Conservation (phyloP, 2,888 invertebrate species). For the Ochropacha duplaris region DNA sequence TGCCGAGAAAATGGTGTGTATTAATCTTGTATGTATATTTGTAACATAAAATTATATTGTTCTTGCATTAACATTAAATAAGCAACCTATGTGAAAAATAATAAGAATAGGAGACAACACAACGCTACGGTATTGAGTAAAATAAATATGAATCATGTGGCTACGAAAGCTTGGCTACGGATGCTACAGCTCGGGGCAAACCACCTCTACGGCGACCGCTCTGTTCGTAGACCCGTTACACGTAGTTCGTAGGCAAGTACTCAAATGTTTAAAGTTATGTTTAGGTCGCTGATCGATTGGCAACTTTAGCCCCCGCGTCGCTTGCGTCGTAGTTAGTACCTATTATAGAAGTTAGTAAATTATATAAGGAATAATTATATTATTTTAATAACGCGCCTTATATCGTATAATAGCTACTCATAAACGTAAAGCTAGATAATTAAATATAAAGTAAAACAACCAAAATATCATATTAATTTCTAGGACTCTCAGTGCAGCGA, state of each 20-base stretch:
- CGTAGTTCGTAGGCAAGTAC: neutral
- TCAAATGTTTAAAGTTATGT: neutral
- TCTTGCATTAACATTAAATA: slow-evolving; percentile 4
- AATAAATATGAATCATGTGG: neutral
- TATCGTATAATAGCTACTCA: neutral
- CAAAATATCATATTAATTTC: slow-evolving; percentile 14
- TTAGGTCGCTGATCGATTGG: neutral
- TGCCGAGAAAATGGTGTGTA: slow-evolving; percentile 71
- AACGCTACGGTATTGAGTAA: neutral
- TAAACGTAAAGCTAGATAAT: neutral
- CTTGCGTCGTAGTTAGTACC: neutral
- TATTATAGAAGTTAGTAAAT: neutral
- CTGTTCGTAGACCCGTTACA: neutral
- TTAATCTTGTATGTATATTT: neutral
- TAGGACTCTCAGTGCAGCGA: slow-evolving; percentile 80
- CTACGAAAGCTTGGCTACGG: neutral
- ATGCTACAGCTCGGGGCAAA: neutral
- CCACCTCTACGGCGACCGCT: neutral
- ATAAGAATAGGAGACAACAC: neutral
- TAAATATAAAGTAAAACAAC: neutral
- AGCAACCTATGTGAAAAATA: neutral
- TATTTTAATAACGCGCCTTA: neutral
- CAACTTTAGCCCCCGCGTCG: neutral
- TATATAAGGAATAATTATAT: neutral
- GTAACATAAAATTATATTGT: neutral